These are phyloP conservation scores for Lepidocyrtinus sp. DNA, from an alignment of 2,888 invertebrate genomes.

Conservation along the genomic window DNA sequence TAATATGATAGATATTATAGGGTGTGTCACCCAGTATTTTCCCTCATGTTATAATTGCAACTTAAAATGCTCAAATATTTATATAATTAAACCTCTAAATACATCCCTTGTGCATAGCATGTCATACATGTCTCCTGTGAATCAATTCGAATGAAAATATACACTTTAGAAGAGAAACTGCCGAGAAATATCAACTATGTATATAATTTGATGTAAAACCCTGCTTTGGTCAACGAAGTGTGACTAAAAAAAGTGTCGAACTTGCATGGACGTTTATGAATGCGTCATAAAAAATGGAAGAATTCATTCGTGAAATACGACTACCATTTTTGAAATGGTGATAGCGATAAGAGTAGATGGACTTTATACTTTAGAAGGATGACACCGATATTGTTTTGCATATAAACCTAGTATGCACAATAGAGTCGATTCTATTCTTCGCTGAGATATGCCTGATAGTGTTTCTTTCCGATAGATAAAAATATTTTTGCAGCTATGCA, in stretches of 20 bases:
- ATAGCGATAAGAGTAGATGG: conserved; percentile 15
- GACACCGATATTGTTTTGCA: conserved; percentile 38
- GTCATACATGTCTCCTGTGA: too few relatives aligned
- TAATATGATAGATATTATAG: too few relatives aligned
- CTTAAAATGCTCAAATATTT: too few relatives aligned
- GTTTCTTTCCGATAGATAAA: background rate
- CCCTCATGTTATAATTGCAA: too few relatives aligned
- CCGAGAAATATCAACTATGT: too few relatives aligned
- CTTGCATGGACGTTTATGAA: background rate
- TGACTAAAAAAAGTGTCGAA: conserved; percentile 61
- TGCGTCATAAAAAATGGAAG: conserved; percentile 8
- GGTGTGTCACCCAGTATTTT: too few relatives aligned
- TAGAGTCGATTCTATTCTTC: background rate
- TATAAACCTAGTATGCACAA: background rate
- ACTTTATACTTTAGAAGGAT: conserved; percentile 33
- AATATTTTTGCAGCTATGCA: background rate
- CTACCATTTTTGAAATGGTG: background rate
- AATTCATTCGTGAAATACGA: conserved; percentile 26
- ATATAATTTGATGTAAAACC: too few relatives aligned
- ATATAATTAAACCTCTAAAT: too few relatives aligned
- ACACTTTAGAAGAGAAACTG: too few relatives aligned
- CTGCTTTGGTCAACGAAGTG: conserved; percentile 65
- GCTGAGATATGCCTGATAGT: background rate
- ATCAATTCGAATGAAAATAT: too few relatives aligned
- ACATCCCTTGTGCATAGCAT: too few relatives aligned